Evolutionary conservation across 2,888 invertebrate genomes (phyloP).

Genomic region (Apamea epomidion): DNA sequence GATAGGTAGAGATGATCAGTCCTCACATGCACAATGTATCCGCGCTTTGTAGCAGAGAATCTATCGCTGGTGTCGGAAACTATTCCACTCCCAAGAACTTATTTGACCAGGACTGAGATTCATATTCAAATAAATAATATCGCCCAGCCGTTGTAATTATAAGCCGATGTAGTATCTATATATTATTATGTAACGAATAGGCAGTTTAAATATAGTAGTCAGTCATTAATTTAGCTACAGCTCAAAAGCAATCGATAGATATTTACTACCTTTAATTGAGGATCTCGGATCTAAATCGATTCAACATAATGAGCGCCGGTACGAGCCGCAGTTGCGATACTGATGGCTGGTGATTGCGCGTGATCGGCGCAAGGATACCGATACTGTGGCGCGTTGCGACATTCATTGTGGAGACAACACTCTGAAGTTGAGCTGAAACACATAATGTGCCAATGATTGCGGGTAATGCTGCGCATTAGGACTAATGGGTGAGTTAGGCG

Average conservation of each 20-base stretch:
- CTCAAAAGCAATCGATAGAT: constrained; percentile 14
- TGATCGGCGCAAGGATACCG: neutral
- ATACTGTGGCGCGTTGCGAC: constrained; percentile 7
- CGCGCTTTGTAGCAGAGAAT: neutral
- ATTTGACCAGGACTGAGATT: neutral
- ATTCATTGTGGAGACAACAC: neutral
- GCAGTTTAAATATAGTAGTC: neutral
- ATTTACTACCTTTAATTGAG: constrained; percentile 47
- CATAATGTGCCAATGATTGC: constrained; percentile 27
- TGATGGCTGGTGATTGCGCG: neutral
- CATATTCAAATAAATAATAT: neutral
- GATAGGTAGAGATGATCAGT: too few relatives aligned
- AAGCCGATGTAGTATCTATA: neutral
- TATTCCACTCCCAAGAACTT: neutral
- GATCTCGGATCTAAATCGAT: constrained; percentile 42
- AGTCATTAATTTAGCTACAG: constrained; percentile 11
- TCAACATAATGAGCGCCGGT: constrained; percentile 26
- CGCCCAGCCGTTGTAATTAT: neutral
- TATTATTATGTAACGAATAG: neutral
- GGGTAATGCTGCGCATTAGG: constrained; percentile 37
- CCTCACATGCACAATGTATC: neutral
- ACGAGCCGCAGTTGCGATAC: constrained; percentile 7
- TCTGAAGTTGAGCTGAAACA: constrained; percentile 1
- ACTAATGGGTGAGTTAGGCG: constrained; percentile 23
- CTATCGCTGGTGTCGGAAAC: neutral